Evolutionary conservation across 2,888 invertebrate genomes (phyloP).

Genomic region (Lypha dubia): DNA sequence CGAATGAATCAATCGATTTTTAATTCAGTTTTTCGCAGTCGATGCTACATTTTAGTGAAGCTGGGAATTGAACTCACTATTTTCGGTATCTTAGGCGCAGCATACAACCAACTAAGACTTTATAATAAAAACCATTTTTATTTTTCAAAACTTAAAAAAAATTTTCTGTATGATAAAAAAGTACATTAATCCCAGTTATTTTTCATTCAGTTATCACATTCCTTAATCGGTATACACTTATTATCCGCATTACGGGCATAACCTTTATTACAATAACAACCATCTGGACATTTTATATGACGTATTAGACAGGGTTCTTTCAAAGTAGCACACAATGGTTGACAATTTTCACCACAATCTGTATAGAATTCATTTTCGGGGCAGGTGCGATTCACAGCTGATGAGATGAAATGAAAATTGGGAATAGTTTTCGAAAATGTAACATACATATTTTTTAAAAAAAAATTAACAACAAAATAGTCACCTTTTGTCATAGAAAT

Average conservation of each 20-base stretch:
- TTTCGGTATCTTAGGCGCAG: no score
- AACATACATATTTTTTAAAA: background rate
- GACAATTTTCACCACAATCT: constrained; percentile 78
- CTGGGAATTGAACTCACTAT: no score
- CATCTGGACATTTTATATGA: constrained; percentile 79
- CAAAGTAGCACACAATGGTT: constrained; percentile 79
- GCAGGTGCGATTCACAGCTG: background rate
- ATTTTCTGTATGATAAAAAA: no score
- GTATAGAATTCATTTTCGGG: constrained; percentile 59
- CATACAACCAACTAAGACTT: no score
- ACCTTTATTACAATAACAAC: constrained; percentile 80
- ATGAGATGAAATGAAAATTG: background rate
- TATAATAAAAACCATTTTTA: no score
- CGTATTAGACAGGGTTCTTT: constrained; percentile 77
- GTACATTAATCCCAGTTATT: background rate
- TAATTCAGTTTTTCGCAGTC: no score
- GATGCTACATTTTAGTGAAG: no score
- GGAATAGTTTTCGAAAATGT: background rate
- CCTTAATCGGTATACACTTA: constrained; percentile 76
- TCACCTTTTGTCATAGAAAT: constrained; percentile 48
- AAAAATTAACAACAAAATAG: background rate
- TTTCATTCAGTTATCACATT: background rate
- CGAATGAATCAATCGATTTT: no score
- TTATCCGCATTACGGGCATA: constrained; percentile 77
- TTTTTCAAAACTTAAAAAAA: no score